phyloP scores from a whole-genome alignment of 2,888 invertebrate genomes.

The Rugalucina vietnamica region DNA sequence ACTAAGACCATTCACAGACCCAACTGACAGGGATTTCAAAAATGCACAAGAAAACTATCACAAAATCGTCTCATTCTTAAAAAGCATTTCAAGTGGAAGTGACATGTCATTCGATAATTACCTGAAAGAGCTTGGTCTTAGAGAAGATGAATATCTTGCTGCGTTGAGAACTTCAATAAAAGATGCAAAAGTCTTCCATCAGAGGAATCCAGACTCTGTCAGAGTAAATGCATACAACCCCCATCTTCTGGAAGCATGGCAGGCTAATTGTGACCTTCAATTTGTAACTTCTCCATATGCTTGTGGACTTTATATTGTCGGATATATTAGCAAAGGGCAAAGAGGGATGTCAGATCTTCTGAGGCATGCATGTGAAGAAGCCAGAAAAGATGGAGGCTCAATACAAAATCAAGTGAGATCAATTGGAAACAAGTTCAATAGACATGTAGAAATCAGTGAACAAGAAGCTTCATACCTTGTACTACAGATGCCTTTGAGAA shows the following conservation, averaged over 20 bases:
- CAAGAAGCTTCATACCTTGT: slow-evolving; percentile 8
- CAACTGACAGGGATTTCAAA: not conserved
- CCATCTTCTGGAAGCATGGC: slow-evolving; percentile 17
- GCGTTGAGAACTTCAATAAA: slow-evolving; percentile 26
- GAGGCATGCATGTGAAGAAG: slow-evolving; percentile 31
- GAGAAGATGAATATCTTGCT: slow-evolving; percentile 33
- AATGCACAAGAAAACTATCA: not conserved
- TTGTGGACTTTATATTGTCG: slow-evolving; percentile 35
- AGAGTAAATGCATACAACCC: slow-evolving; percentile 41
- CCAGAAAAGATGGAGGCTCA: not conserved
- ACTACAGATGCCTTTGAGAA: not conserved
- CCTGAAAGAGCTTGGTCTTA: slow-evolving; percentile 20
- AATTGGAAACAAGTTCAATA: slow-evolving; percentile 24
- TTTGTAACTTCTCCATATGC: slow-evolving; percentile 41
- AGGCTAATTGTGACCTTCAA: slow-evolving; percentile 46
- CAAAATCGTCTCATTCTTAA: slow-evolving; percentile 4
- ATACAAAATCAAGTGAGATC: slow-evolving; percentile 5
- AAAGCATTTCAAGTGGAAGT: not conserved
- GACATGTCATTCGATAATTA: slow-evolving; percentile 32
- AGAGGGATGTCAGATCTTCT: slow-evolving; percentile 32
- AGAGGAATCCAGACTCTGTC: slow-evolving; percentile 19
- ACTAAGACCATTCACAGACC: slow-evolving; percentile 34
- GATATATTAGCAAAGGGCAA: slow-evolving; percentile 14
- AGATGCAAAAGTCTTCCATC: not conserved
- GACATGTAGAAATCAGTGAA: not conserved